Percentiles rank a stretch among this genome's conserved stretches.
Conservation (phyloP, 2,888 invertebrate species). For the Xestia c-nigrum region DNA sequence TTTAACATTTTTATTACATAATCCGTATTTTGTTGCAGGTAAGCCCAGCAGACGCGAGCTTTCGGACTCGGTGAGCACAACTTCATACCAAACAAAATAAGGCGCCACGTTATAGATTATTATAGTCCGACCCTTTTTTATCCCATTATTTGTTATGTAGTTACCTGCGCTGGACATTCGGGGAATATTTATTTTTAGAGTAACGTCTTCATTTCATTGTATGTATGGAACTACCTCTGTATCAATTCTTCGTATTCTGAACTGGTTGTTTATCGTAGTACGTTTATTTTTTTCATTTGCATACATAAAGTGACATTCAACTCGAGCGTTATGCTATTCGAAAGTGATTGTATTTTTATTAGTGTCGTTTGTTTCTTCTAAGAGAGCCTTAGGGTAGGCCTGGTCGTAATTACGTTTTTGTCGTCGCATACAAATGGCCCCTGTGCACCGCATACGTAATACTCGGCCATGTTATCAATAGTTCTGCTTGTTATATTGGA, state of each 20-base stretch:
- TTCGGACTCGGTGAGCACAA: conserved; percentile 62
- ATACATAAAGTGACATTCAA: conserved; percentile 50
- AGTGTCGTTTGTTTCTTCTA: conserved; percentile 51
- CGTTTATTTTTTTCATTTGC: conserved; percentile 53
- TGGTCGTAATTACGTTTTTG: conserved; percentile 55
- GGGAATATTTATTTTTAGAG: conserved; percentile 63
- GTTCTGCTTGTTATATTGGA: conserved; percentile 10
- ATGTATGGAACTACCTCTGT: conserved; percentile 62
- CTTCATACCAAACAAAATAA: conserved; percentile 54
- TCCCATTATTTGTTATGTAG: conserved; percentile 45
- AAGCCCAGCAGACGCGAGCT: conserved; percentile 59
- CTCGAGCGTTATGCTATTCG: conserved; percentile 41
- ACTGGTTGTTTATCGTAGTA: conserved; percentile 65
- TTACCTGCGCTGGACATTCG: conserved; percentile 62
- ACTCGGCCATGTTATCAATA: conserved; percentile 2
- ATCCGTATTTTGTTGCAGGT: conserved; percentile 74
- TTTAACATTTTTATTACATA: conserved; percentile 45
- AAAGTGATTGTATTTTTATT: conserved; percentile 55
- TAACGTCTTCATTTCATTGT: conserved; percentile 65
- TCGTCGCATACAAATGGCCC: conserved; percentile 47
- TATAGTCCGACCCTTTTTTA: conserved; percentile 50
- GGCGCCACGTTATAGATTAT: conserved; percentile 58
- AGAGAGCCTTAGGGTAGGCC: conserved; percentile 16
- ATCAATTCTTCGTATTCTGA: conserved; percentile 65
- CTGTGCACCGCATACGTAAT: conserved; percentile 40